Evolutionary conservation across 2,888 invertebrate genomes (phyloP).

Genomic region (Synergus gifuensis): DNA sequence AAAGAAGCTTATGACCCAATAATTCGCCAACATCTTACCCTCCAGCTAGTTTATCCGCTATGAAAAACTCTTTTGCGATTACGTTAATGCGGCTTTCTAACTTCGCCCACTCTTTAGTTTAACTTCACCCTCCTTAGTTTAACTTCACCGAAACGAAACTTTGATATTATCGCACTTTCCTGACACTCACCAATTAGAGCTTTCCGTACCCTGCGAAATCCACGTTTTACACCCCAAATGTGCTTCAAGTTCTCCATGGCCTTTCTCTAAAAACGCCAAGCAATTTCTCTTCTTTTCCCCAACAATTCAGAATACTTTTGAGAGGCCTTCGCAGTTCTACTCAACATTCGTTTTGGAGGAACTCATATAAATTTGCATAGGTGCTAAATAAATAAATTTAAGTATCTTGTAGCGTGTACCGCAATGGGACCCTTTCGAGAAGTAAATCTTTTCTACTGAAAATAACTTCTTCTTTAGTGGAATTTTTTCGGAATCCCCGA

Average conservation of each 20-base stretch:
- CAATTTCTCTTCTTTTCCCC: neutral
- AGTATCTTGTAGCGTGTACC: neutral
- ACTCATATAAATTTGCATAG: neutral
- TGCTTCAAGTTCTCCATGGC: neutral
- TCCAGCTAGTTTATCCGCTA: conserved; percentile 34
- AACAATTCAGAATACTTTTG: neutral
- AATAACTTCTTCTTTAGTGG: conserved; percentile 14
- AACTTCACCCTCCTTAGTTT: conserved; percentile 1
- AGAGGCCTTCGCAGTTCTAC: neutral
- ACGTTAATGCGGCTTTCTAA: conserved; percentile 19
- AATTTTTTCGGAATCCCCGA: conserved; percentile 8
- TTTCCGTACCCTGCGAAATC: neutral
- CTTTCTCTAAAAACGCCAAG: neutral
- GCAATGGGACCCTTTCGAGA: conserved; percentile 12
- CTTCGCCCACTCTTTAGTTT: neutral
- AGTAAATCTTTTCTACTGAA: conserved; percentile 22
- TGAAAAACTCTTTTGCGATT: conserved; percentile 13
- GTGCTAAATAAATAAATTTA: conserved; percentile 35
- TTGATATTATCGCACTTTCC: conserved; percentile 2
- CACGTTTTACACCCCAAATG: conserved; percentile 4
- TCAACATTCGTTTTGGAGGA: neutral
- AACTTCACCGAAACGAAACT: conserved; percentile 25
- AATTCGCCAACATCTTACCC: conserved; percentile 26
- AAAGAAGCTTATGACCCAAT: conserved; percentile 48
- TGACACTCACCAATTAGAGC: conserved; percentile 9